Percentiles rank a stretch among this genome's conserved stretches.
phyloP scores from a whole-genome alignment of 2,888 invertebrate genomes.

The Ormyrus thymus region DNA sequence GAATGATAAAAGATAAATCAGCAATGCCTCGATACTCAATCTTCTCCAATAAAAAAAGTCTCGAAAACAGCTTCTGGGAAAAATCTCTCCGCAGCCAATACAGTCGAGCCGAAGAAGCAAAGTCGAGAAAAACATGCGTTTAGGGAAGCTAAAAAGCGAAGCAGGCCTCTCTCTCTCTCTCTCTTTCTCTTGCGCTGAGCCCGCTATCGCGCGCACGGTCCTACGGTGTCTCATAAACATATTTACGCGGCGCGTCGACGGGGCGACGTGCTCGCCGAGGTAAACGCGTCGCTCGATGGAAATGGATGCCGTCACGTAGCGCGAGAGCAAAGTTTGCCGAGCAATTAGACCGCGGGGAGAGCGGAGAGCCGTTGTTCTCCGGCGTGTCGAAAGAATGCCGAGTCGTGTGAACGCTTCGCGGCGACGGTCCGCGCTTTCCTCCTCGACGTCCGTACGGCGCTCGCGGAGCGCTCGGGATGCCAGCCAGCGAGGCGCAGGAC shows the following conservation, averaged over 20 bases:
- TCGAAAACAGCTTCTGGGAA: too few species aligned
- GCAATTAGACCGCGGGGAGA: constrained; percentile 45
- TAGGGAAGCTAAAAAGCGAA: neutral
- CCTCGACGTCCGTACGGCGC: too few species aligned
- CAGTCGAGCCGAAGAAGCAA: neutral
- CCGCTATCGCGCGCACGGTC: too few species aligned
- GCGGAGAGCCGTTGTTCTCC: neutral
- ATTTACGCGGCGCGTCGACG: constrained; percentile 18
- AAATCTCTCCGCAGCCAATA: too few species aligned
- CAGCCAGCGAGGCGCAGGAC: too few species aligned
- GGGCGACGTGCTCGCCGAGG: constrained; percentile 21
- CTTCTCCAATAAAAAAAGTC: too few species aligned
- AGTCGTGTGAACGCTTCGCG: neutral
- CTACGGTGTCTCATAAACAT: constrained; percentile 17
- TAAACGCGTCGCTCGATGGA: constrained; percentile 26
- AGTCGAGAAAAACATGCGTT: neutral
- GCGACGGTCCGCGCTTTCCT: too few species aligned
- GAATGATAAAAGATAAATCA: too few species aligned
- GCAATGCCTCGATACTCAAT: too few species aligned
- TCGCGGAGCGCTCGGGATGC: too few species aligned
- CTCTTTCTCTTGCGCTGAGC: neutral
- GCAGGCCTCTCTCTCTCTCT: neutral
- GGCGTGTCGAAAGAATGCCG: constrained; percentile 17
- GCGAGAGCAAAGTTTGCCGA: constrained; percentile 41
- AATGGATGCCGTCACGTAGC: constrained; percentile 42